Evolutionary conservation across 2,888 invertebrate genomes (phyloP).

Genomic region (Criorhina ranunculi): DNA sequence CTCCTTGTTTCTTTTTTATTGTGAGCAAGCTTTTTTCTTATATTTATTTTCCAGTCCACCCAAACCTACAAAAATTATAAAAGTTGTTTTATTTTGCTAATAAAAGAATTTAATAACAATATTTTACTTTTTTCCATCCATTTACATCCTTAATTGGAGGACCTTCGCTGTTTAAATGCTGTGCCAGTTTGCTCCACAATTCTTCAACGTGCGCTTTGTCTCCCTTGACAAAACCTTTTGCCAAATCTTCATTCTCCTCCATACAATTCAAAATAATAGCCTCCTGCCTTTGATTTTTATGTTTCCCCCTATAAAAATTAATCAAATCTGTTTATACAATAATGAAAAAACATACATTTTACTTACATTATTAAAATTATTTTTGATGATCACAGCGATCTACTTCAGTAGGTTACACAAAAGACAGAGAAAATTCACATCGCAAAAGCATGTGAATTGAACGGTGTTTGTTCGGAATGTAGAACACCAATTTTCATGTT

Average conservation of each 20-base stretch:
- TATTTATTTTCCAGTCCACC: background rate
- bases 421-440: too few relatives aligned
- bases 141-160: background rate
- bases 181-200: background rate
- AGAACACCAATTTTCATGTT: too few relatives aligned
- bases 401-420: too few relatives aligned
- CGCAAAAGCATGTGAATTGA: too few relatives aligned
- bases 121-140: background rate
- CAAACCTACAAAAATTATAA: conserved; percentile 1
- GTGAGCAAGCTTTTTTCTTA: background rate
- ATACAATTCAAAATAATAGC: background rate
- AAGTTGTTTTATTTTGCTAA: background rate
- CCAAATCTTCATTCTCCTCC: conserved; percentile 2
- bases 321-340: background rate
- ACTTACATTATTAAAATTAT: background rate
- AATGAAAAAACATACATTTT: conserved; percentile 2
- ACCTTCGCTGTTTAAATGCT: background rate
- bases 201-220: too few relatives aligned
- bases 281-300: background rate
- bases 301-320: conserved; percentile 5
- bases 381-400: too few relatives aligned
- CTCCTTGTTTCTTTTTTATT: background rate
- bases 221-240: background rate
- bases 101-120: background rate
- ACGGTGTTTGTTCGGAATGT: too few relatives aligned